Percentiles rank a stretch among this genome's conserved stretches.
Evolutionary conservation across 2,113 vertebrate genomes (phyloP).

Genomic region (Pachyramphus minor): DNA sequence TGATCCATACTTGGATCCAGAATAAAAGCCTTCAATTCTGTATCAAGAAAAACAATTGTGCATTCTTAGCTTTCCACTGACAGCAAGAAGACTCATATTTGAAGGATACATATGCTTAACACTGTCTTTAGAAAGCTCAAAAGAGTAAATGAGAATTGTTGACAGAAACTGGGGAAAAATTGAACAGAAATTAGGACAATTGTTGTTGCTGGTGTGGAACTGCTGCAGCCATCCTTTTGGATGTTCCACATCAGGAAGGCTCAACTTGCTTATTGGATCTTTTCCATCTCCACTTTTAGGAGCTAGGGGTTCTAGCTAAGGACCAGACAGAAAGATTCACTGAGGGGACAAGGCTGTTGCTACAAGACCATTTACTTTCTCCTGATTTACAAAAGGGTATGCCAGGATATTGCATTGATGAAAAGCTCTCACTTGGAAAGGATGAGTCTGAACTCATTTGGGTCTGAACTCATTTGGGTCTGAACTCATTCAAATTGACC

Average conservation of each 20-base stretch:
- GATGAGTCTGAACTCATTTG: neutral
- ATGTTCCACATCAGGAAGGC: neutral
- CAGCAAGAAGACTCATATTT: neutral
- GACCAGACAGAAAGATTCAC: neutral
- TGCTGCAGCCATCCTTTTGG: neutral
- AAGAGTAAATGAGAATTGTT: neutral
- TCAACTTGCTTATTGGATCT: neutral
- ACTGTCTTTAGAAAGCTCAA: neutral
- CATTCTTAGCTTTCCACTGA: neutral
- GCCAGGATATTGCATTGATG: neutral
- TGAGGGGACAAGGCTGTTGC: neutral
- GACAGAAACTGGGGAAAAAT: neutral
- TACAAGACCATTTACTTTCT: neutral
- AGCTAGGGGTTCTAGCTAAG: neutral
- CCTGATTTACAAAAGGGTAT: neutral
- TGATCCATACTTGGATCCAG: neutral
- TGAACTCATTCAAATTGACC: neutral
- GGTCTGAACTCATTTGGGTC: neutral
- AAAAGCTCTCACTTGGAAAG: neutral
- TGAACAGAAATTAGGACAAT: neutral
- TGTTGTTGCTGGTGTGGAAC: accelerated
- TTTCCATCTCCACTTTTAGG: neutral
- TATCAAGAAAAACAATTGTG: neutral
- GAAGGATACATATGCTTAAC: neutral
- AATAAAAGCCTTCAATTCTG: neutral